A percentile compares a stretch with the other conserved stretches of the same genome.
Evolutionary conservation across 23 tunicate genomes (phyloP).

Genomic region (Halocynthia roretzi): DNA sequence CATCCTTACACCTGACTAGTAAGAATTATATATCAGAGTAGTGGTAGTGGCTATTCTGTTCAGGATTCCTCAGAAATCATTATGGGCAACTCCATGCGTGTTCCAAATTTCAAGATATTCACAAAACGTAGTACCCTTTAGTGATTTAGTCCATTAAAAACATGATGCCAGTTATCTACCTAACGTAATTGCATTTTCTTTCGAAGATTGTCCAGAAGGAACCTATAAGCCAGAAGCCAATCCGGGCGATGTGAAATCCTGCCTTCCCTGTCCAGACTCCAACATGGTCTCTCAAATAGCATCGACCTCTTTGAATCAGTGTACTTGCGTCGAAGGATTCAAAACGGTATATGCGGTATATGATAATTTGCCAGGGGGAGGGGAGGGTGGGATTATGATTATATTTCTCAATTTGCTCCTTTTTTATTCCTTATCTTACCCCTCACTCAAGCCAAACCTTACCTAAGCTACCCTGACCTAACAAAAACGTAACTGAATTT

Average conservation of each 20-base stretch:
- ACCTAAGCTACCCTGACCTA: no score
- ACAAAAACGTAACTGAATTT: no score
- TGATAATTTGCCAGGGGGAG: neutral
- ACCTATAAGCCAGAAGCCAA: conserved; percentile 71
- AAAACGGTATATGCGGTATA: conserved; percentile 19
- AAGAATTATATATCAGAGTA: no score
- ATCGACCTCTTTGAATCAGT: conserved; percentile 38
- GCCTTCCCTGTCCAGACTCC: conserved; percentile 74
- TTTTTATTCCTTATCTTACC: no score
- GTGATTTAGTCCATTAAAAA: neutral
- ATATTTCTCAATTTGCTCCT: no score
- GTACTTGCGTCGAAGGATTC: conserved; percentile 47
- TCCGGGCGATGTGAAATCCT: conserved; percentile 73
- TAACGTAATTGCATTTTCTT: neutral
- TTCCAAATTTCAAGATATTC: neutral
- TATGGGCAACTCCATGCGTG: no score
- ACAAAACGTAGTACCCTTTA: neutral
- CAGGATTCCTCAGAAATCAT: no score
- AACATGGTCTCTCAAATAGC: conserved; percentile 69
- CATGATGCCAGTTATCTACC: neutral
- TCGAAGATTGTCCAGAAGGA: conserved; percentile 73
- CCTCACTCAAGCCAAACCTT: no score
- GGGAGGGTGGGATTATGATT: no score
- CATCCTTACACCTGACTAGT: no score
- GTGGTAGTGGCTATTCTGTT: no score